Conservation (phyloP, 1,140 invertebrate species). For the Frieseomelitta varia region DNA sequence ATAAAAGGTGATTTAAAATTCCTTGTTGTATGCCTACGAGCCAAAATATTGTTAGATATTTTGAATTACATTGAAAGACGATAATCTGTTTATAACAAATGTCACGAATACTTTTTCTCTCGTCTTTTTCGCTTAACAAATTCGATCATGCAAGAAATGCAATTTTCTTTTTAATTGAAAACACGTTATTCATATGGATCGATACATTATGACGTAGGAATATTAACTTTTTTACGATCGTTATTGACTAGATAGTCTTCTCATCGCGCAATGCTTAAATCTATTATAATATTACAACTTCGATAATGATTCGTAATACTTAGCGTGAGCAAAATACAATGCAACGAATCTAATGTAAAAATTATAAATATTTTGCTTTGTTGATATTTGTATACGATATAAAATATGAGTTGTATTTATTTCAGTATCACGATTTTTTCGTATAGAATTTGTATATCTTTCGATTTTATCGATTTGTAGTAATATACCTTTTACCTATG, state of each 20-base stretch:
- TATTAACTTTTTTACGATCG: not conserved
- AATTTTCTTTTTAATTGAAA: not conserved
- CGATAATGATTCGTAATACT: not conserved
- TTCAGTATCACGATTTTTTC: not conserved
- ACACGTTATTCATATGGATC: not conserved
- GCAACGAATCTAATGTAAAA: slow-evolving; percentile 4
- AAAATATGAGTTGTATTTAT: not conserved
- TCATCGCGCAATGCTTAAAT: slow-evolving; percentile 21
- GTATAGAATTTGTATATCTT: not conserved
- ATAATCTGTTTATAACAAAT: slow-evolving; percentile 6
- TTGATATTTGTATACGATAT: not conserved
- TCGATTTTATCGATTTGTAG: not conserved
- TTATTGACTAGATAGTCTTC: slow-evolving; percentile 10
- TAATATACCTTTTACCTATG: not conserved
- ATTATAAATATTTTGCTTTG: not conserved
- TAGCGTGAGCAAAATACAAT: slow-evolving; percentile 14
- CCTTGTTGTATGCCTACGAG: slow-evolving; percentile 9
- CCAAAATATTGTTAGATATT: slow-evolving; percentile 38
- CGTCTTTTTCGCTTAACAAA: slow-evolving; percentile 1
- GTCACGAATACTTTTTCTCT: not conserved
- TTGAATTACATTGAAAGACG: not conserved
- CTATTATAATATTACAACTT: slow-evolving; percentile 19
- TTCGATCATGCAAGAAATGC: slow-evolving; percentile 2
- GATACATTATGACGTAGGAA: not conserved
- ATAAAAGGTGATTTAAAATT: not conserved